A percentile compares a stretch with the other conserved stretches of the same genome.
phyloP scores from a whole-genome alignment of 2,113 vertebrate species.

The Thryonomys swinderianus region DNA sequence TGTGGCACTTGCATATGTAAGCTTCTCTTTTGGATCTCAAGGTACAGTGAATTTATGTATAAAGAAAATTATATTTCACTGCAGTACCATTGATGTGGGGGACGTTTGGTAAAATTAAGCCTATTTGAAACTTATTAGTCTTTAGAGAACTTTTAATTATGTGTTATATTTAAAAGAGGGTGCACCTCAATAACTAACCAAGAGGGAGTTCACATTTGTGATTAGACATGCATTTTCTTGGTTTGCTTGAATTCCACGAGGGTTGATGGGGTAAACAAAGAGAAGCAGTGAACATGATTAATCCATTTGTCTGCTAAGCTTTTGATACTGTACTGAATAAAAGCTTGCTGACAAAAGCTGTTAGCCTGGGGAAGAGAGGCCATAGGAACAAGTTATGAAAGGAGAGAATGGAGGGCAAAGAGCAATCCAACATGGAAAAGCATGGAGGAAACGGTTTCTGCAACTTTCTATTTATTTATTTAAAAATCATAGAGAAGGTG shows the following conservation, averaged over 20 bases:
- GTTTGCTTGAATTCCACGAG: constrained; percentile 58
- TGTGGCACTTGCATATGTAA: neutral
- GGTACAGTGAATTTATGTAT: neutral
- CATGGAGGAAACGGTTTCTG: neutral
- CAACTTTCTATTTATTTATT: constrained; percentile 46
- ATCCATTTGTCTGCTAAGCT: constrained; percentile 66
- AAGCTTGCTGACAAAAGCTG: constrained; percentile 70
- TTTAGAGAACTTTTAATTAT: constrained; percentile 48
- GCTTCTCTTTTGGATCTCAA: neutral
- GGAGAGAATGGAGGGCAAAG: constrained; percentile 34
- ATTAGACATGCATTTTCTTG: constrained; percentile 64
- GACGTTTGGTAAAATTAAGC: constrained; percentile 31
- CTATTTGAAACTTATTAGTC: constrained; percentile 31
- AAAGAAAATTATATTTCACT: neutral
- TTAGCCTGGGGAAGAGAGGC: constrained; percentile 32
- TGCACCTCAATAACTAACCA: neutral
- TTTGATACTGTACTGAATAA: constrained; percentile 55
- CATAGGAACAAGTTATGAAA: constrained; percentile 44
- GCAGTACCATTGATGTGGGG: neutral
- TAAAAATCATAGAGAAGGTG: neutral
- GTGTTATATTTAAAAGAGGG: constrained; percentile 41
- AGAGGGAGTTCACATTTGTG: constrained; percentile 61
- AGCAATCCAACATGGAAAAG: neutral
- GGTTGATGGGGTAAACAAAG: constrained; percentile 62
- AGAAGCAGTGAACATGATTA: constrained; percentile 65